Evolutionary conservation across 1,140 invertebrate species (phyloP).

Genomic region (Cydia strobilella): DNA sequence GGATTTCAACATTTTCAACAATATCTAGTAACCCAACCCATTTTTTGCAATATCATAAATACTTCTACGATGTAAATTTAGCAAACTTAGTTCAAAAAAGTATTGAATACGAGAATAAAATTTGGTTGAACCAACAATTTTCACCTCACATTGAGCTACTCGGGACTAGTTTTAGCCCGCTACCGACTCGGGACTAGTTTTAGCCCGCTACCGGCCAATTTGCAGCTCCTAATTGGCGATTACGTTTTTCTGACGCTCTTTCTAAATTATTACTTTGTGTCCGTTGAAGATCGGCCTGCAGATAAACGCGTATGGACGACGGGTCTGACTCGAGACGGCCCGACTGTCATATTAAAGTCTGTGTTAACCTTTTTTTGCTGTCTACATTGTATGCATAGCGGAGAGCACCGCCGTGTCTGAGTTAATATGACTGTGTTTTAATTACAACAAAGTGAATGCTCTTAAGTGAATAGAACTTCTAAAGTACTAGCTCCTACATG

Average conservation of each 20-base stretch:
- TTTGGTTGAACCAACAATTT: not conserved
- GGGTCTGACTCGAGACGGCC: conserved; percentile 47
- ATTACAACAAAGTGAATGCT: not conserved
- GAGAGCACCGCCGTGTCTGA: not conserved
- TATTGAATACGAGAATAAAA: not conserved
- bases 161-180: too few species aligned
- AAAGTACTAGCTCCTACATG: not conserved
- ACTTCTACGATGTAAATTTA: too few species aligned
- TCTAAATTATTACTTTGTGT: conserved; percentile 48
- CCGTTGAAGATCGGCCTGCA: conserved; percentile 54
- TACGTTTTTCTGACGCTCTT: conserved; percentile 43
- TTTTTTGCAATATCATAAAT: too few species aligned
- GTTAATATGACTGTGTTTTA: not conserved
- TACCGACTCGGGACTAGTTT: not conserved
- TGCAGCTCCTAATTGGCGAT: conserved; percentile 42
- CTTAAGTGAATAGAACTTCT: not conserved
- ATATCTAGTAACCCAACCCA: too few species aligned
- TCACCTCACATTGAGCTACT: not conserved
- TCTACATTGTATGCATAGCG: conserved; percentile 16
- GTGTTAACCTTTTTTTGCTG: conserved; percentile 15
- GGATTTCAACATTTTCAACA: too few species aligned
- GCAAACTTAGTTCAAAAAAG: too few species aligned
- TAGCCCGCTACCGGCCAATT: conserved; percentile 33
- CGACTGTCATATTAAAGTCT: conserved; percentile 30
- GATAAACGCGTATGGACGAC: conserved; percentile 56